Base-by-base conservation (phyloP, 2,797 vertebrate genomes). In the Pseudochaenichthys georgianus region DNA sequence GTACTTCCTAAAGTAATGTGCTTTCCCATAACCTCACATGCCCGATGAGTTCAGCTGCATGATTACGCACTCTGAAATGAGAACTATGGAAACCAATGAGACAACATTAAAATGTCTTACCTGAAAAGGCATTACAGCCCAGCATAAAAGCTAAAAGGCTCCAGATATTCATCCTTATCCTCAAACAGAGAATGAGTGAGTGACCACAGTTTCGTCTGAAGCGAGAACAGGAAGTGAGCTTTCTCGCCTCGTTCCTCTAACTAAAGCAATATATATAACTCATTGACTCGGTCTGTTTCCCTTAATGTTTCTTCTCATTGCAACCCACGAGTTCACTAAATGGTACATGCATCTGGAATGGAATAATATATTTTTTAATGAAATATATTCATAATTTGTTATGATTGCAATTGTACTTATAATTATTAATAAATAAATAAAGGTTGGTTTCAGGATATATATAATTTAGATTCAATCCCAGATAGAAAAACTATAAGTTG, bases 81-180 rank as follows among this genome's bases (percentile, higher is more conserved):
- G 9, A 43, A 43, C 41, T 45, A 0, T 47, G 6, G 16, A 42
- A 42, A 0, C 4, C 3, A 2, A 0, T 11, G n/a, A 21, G n/a
- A 62, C 15, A 28, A 21, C 43, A 28, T 17, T 1, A 9, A 52
- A 52, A 4, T 23, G 46, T 3, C 54, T 64, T 41, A 81, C 74
- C 79, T 64, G 59, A 1, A 9, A 52, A 4, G 53, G 3, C 15
- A 1, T n/a, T 41, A 4, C 11, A 43, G 70, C 23, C 19, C 6
- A 82, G 61, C 50, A 70, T 4, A 2, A 41, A 60, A 45, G 41
- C 60, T 2, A 65, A 15, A 51, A 74, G 38, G 50, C 61, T 11
- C n/a, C 45, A 38, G 47, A 64, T 8, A 1, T 21, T 41, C 70
- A 41, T 4, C 61, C 17, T 53, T 65, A 51, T 65, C 71, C 5